Evolutionary conservation across 2,888 invertebrate genomes (phyloP).

Genomic region (Drymonia ruficornis): DNA sequence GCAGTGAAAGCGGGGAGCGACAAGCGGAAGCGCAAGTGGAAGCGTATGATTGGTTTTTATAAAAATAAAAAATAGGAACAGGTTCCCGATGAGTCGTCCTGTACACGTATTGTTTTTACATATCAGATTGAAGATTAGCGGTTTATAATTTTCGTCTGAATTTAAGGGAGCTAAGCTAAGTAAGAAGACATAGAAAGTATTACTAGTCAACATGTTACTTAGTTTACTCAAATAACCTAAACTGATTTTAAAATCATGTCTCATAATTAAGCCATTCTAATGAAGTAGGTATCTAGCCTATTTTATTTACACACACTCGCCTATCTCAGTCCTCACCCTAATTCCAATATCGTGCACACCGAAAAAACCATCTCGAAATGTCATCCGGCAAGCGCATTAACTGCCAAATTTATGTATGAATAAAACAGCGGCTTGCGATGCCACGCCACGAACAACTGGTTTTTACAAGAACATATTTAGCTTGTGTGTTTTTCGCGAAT

Average conservation of each 20-base stretch:
- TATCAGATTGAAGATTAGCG: too few species aligned
- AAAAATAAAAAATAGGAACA: too few species aligned
- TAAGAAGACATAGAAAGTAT: too few species aligned
- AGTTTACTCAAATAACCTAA: too few species aligned
- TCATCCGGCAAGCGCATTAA: constrained; percentile 54
- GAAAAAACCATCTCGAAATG: constrained; percentile 45
- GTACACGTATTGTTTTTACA: too few species aligned
- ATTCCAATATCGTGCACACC: constrained; percentile 28
- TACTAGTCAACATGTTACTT: too few species aligned
- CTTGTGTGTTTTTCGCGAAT: constrained; percentile 16
- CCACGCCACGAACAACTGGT: constrained; percentile 27
- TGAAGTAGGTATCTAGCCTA: not conserved
- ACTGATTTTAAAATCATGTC: too few species aligned
- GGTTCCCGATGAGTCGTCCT: too few species aligned
- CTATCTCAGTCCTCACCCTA: constrained; percentile 7
- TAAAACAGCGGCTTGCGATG: constrained; percentile 42
- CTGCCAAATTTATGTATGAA: constrained; percentile 58
- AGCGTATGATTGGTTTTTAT: too few species aligned
- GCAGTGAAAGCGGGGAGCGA: constrained; percentile 10
- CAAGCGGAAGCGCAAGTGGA: constrained; percentile 11
- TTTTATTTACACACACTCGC: constrained; percentile 10
- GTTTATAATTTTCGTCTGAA: not conserved
- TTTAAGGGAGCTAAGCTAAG: too few species aligned
- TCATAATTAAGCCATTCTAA: too few species aligned
- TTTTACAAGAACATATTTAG: constrained; percentile 22